Evolutionary conservation across 2,797 vertebrate species (phyloP).

Genomic region (Thamnophis elegans): DNA sequence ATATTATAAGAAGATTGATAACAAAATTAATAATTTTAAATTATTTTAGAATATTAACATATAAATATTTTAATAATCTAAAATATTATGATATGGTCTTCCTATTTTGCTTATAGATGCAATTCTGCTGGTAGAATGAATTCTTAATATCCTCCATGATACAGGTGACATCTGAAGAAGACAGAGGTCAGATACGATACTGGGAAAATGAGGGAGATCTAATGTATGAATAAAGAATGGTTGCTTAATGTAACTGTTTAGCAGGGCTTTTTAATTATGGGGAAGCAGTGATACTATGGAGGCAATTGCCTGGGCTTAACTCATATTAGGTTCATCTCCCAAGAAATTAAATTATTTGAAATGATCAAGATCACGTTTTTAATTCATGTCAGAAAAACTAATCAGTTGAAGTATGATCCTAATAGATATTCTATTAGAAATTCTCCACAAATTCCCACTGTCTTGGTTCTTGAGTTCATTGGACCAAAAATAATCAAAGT

Average conservation of each 20-base stretch:
- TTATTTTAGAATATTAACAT: not conserved
- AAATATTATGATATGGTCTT: not conserved
- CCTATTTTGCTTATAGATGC: not conserved
- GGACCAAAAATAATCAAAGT: not conserved
- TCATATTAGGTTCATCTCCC: not conserved
- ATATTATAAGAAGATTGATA: not conserved
- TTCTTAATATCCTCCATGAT: not conserved
- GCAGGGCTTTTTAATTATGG: not conserved
- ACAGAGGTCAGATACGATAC: not conserved
- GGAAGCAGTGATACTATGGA: not conserved
- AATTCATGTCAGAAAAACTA: not conserved
- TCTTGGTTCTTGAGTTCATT: not conserved
- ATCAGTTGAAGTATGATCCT: not conserved
- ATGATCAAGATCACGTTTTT: not conserved
- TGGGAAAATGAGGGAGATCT: not conserved
- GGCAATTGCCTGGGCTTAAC: not conserved
- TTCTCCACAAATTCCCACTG: not conserved
- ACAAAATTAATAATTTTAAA: not conserved
- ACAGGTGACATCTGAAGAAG: not conserved
- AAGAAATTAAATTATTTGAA: not conserved
- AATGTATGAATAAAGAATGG: not conserved
- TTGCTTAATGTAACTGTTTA: not conserved
- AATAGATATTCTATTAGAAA: not conserved
- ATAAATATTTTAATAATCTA: not conserved
- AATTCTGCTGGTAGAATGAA: not conserved